Base-by-base conservation (phyloP, 1,140 invertebrate species). In the Trachymyrmex septentrionalis region DNA sequence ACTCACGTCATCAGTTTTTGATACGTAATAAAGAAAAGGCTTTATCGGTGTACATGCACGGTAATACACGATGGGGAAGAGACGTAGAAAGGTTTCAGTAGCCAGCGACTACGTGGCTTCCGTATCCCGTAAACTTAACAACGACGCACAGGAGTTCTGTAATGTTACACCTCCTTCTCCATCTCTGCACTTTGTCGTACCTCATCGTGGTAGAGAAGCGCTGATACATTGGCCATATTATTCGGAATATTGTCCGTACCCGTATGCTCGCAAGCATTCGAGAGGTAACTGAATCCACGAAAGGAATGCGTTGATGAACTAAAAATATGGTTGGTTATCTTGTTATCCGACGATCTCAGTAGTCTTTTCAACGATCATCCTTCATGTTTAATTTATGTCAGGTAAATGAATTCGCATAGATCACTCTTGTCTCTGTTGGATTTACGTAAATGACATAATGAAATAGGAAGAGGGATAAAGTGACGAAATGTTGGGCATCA, bases 51-150 rank as follows among this genome's bases (percentile, higher is more conserved):
- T 12, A 34, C n/a, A 14, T 44, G 48, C 9, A 57, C 34, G 2
- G 14, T 38, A 67, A 57, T 48, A 24, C 24, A 10, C 4, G 24
- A 59, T 44, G 34, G 10, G 30, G 63, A 90, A 86, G 87, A 87
- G 81, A 90, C 84, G 55, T 50, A 76, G 80, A 85, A 19, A 82
- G 90, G 90, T 90, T 90, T 90, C 90, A 90, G 89, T 91, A 91
- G 90, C 87, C 78, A 50, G 24, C 61, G 63, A 73, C 63, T 85
- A 66, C 57, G 80, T 50, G 90, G 90, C 89, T 91, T 91, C 89
- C 87, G 89, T 91, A 86, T 84, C 81, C 77, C 84, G 82, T 91
- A 90, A 91, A 91, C 73, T 75, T 38, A 38, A 38, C 66, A 76
- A 14, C 57, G 80, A 75, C 53, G 61, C 75, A 72, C 80, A 30